Evolutionary conservation across 2,888 invertebrate genomes (phyloP).

Genomic region (Chrysolina americana): DNA sequence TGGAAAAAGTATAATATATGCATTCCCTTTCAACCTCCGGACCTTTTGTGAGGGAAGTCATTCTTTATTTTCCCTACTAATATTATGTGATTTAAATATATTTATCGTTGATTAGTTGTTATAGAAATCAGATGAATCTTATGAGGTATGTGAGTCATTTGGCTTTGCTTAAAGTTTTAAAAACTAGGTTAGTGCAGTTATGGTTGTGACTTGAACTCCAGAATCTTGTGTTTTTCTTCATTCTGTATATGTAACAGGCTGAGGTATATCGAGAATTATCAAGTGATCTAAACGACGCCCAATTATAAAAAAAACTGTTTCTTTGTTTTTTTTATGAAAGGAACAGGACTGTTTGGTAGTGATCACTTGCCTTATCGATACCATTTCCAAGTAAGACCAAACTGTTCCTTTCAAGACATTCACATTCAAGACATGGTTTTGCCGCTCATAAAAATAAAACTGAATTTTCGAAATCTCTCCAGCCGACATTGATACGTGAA

Average conservation of each 20-base stretch:
- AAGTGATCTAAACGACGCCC: no score
- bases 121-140: conserved; percentile 54
- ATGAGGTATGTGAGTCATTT: conserved; percentile 50
- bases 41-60: conserved; percentile 22
- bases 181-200: conserved; percentile 53
- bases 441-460: no score
- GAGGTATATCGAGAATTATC: conserved; percentile 5
- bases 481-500: conserved; percentile 25
- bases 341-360: no score
- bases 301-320: no score
- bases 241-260: conserved; percentile 4
- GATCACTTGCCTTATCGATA: neutral
- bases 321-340: no score
- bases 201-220: conserved; percentile 56
- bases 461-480: conserved; percentile 10
- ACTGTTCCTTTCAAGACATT: neutral
- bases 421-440: no score
- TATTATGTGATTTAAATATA: conserved; percentile 46
- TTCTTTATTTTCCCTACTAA: conserved; percentile 26
- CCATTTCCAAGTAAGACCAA: neutral
- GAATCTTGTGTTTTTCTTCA: conserved; percentile 28
- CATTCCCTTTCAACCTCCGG: no score
- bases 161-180: conserved; percentile 52
- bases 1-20: no score
- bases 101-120: conserved; percentile 57